A percentile compares a stretch with the other conserved stretches of the same genome.
Conservation (phyloP, 2,797 vertebrate genomes). For the Helostoma temminkii region DNA sequence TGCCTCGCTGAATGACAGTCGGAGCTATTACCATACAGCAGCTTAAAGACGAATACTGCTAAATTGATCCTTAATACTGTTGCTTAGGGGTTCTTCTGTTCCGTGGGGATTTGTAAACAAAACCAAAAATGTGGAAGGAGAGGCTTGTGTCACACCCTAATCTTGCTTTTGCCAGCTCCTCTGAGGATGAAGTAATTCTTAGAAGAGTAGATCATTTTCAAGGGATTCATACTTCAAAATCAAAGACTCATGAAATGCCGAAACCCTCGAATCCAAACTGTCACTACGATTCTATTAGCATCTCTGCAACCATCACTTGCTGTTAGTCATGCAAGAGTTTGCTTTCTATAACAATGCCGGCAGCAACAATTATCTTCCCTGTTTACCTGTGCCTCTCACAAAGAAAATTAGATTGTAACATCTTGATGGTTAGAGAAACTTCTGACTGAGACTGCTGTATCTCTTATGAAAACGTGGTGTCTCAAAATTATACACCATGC, state of each 20-base stretch:
- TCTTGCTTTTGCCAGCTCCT: constrained; percentile 17
- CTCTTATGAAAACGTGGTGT: constrained; percentile 9
- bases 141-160: constrained; percentile 35
- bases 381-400: constrained; percentile 39
- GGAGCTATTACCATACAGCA: constrained; percentile 32
- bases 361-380: constrained; percentile 27
- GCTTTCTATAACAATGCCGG: not conserved
- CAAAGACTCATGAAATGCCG: not conserved
- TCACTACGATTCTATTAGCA: not conserved
- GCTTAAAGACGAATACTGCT: constrained; percentile 36
- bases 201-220: constrained; percentile 4
- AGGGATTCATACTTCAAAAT: constrained; percentile 18
- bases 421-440: constrained; percentile 5
- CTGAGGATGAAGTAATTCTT: constrained; percentile 11
- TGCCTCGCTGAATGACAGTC: constrained; percentile 41
- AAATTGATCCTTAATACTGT: constrained; percentile 32
- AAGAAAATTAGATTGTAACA: constrained; percentile 35
- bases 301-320: constrained; percentile 8
- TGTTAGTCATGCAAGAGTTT: constrained; percentile 20
- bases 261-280: not conserved
- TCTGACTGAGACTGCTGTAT: not conserved
- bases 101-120: constrained; percentile 42
- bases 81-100: constrained; percentile 17
- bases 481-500: not conserved
- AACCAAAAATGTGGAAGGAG: constrained; percentile 19